Conservation (phyloP, 1,140 invertebrate genomes). For the Goniozus legneri region DNA sequence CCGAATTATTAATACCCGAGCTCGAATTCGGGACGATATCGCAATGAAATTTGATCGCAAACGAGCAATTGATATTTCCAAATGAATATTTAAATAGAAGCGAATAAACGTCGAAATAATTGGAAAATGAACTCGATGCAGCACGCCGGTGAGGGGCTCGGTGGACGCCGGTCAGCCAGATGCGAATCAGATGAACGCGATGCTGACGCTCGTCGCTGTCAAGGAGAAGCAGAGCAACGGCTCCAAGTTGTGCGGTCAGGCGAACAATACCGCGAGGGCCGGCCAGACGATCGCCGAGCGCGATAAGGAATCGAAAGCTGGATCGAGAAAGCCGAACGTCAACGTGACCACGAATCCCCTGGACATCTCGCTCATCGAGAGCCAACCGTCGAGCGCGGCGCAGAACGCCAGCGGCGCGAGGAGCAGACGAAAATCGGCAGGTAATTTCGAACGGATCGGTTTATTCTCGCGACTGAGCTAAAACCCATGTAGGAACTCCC, state of each 20-base stretch:
- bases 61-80: no score
- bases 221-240: slow-evolving; percentile 29
- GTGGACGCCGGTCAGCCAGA: slow-evolving; percentile 51
- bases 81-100: no score
- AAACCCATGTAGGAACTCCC: no score
- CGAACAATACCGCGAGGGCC: slow-evolving; percentile 21
- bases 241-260: slow-evolving; percentile 17
- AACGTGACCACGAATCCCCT: slow-evolving; percentile 64
- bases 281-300: slow-evolving; percentile 16
- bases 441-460: no score
- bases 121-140: slow-evolving; percentile 17
- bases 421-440: slow-evolving; percentile 36
- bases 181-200: slow-evolving; percentile 32
- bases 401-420: slow-evolving; percentile 28
- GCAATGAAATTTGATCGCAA: no score
- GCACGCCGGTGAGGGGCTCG: slow-evolving; percentile 50
- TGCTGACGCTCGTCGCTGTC: slow-evolving; percentile 30
- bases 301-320: slow-evolving; percentile 16
- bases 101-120: no score
- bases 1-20: no score
- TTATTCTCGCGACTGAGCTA: no score
- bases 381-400: slow-evolving; percentile 17
- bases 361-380: slow-evolving; percentile 48
- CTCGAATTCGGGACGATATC: no score
- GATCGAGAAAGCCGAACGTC: slow-evolving; percentile 53